Percentiles rank a stretch among this genome's conserved stretches.
phyloP scores from a whole-genome alignment of 2,888 invertebrate genomes.

The Pristionchus entomophagus region DNA sequence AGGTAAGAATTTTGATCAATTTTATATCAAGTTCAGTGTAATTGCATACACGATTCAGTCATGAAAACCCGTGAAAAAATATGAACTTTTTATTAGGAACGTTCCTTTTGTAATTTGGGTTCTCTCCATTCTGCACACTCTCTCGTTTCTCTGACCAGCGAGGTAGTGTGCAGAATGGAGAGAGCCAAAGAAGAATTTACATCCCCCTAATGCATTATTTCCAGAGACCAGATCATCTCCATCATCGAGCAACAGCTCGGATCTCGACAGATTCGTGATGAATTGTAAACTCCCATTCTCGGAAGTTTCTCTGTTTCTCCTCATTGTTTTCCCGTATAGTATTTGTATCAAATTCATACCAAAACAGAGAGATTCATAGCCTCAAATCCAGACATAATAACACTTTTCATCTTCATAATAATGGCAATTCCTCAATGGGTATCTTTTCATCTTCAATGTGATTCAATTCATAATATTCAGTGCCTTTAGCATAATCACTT shows the following conservation, averaged over 20 bases:
- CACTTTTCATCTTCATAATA: not conserved
- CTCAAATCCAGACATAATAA: not conserved
- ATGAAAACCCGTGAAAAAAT: not conserved
- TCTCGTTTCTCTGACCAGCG: no score
- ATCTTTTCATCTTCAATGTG: not conserved
- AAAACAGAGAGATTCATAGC: not conserved
- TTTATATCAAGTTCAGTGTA: not conserved
- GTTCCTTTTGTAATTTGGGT: not conserved
- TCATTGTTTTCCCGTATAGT: not conserved
- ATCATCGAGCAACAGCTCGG: slow-evolving; percentile 40
- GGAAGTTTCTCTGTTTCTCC: not conserved
- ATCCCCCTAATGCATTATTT: no score
- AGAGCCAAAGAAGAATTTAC: no score
- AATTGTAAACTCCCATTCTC: slow-evolving; percentile 2
- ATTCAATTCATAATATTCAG: not conserved
- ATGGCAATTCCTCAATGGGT: slow-evolving; percentile 14
- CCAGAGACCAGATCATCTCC: slow-evolving; percentile 45
- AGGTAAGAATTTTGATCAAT: slow-evolving; percentile 51
- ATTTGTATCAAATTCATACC: not conserved
- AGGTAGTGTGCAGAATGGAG: no score
- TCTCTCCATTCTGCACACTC: no score
- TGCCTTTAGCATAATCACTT: slow-evolving; percentile 8
- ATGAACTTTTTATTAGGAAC: not conserved
- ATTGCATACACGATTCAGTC: not conserved
- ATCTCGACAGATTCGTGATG: slow-evolving; percentile 13